These are phyloP conservation scores for Perccottus glenii DNA, from an alignment of 2,113 vertebrate genomes.

Conservation along the genomic window DNA sequence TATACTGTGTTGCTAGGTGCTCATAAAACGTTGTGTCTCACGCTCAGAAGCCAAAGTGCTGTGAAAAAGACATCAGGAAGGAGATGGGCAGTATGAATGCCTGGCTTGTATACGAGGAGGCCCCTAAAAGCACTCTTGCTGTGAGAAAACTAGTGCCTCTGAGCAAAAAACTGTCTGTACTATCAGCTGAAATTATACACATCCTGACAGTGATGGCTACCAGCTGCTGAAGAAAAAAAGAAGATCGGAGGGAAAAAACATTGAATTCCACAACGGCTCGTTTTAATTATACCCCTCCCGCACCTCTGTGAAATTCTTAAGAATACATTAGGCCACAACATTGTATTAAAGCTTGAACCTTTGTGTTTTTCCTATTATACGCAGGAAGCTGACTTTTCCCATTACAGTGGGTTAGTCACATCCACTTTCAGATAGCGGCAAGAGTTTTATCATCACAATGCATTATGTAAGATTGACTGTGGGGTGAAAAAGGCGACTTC, in stretches of 20 bases:
- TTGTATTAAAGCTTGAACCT: constrained; percentile 58
- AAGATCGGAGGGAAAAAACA: not conserved
- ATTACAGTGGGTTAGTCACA: constrained; percentile 74
- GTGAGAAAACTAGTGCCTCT: constrained; percentile 29
- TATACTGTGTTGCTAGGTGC: not conserved
- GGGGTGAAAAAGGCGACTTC: constrained; percentile 6
- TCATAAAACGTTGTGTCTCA: not conserved
- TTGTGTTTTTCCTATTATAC: constrained; percentile 42
- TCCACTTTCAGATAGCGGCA: constrained; percentile 53
- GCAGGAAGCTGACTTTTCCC: constrained; percentile 67
- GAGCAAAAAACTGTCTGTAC: constrained; percentile 53
- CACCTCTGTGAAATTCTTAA: constrained; percentile 52
- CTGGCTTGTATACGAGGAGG: constrained; percentile 18
- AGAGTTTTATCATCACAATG: constrained; percentile 62
- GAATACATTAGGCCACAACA: constrained; percentile 52
- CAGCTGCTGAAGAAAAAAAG: constrained; percentile 51
- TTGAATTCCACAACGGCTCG: constrained; percentile 64
- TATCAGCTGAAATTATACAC: constrained; percentile 67
- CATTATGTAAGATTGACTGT: constrained; percentile 69
- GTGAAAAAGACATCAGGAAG: constrained; percentile 10
- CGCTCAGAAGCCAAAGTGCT: constrained; percentile 25
- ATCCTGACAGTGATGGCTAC: constrained; percentile 66
- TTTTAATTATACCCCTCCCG: constrained; percentile 62
- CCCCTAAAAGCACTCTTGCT: constrained; percentile 38
- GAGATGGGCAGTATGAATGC: constrained; percentile 42